Base-by-base conservation (phyloP, 2,797 vertebrate genomes). In the Falco biarmicus region DNA sequence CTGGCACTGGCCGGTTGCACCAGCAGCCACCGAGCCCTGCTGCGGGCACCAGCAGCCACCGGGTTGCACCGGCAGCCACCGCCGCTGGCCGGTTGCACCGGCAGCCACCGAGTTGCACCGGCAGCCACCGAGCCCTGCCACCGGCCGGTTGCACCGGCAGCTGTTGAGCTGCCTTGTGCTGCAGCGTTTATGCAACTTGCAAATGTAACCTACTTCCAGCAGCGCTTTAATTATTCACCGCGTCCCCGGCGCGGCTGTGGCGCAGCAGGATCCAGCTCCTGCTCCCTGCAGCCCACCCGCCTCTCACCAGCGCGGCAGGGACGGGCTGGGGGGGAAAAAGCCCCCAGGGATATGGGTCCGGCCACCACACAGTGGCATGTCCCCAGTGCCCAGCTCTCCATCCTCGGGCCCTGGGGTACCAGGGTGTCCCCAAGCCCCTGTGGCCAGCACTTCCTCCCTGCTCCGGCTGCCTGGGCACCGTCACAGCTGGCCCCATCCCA, bases 151-250 rank as follows among this genome's bases (percentile, higher is more conserved):
- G 37, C 37, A 37, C 37, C 9, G 10, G 24, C 8, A 5, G 59
- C 59, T 37, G 5, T n/a, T 4, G 28, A 11, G 73, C 78, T n/a
- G 56, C 57, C 28, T 28, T 5, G 1, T 13, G 2, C 65, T 5
- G 37, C 90, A 41, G 60, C 53, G 4, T 71, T 71, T 85, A 77
- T 74, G 91, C 87, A 84, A 87, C 89, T 95, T 89, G 86, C 92
- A 96, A 88, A 95, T 86, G 69, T 95, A 95, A 92, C 89, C 90
- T 84, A 89, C 87, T 97, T 93, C 64, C 32, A 75, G 54, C 60
- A 48, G 80, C 37, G 2, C 89, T 92, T 97, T 64, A 84, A 93
- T 97, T 95, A 97, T 96, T 96, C 91, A 96, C 56, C 47, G 43
- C 51, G 13, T 81, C 53, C 47, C 45, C 28, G 47, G 83, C 4